Evolutionary conservation across 2,888 invertebrate species (phyloP).

Genomic region (Perdita meconis): DNA sequence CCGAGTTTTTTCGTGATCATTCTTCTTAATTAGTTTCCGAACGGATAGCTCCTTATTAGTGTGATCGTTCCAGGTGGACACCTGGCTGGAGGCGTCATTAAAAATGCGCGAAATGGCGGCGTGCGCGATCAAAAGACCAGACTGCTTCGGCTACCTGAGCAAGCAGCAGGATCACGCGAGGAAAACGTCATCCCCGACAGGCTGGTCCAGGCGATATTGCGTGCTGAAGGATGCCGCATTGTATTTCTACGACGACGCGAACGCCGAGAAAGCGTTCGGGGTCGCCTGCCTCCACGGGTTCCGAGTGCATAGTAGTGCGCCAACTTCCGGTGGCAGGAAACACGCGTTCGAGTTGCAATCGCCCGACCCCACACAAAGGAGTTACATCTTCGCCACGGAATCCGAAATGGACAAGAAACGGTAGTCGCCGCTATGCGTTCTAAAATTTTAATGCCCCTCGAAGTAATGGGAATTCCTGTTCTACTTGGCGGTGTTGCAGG

Average conservation of each 20-base stretch:
- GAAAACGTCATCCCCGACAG: conserved; percentile 91
- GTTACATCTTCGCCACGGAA: conserved; percentile 96
- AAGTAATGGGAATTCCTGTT: neutral
- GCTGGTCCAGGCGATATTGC: conserved; percentile 96
- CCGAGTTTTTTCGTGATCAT: too few species aligned
- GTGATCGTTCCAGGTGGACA: conserved; percentile 84
- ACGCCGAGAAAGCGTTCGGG: conserved; percentile 94
- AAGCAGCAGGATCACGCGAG: conserved; percentile 87
- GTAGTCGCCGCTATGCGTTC: conserved; percentile 84
- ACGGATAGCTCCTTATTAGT: neutral
- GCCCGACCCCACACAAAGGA: conserved; percentile 93
- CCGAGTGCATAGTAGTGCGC: conserved; percentile 92
- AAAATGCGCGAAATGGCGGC: conserved; percentile 93
- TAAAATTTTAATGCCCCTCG: neutral
- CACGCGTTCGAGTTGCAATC: conserved; percentile 96
- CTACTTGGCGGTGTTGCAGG: too few species aligned
- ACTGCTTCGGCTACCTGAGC: conserved; percentile 96
- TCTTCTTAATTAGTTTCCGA: neutral
- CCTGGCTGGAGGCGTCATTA: conserved; percentile 91
- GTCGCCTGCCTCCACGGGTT: conserved; percentile 98
- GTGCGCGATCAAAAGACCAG: conserved; percentile 91
- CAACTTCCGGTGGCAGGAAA: conserved; percentile 91
- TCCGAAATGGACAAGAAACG: conserved; percentile 97
- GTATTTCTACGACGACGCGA: conserved; percentile 96
- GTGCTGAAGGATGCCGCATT: conserved; percentile 97